Percentiles rank a stretch among this genome's conserved stretches.
phyloP scores from a whole-genome alignment of 2,113 vertebrate genomes.

The Strix aluco region DNA sequence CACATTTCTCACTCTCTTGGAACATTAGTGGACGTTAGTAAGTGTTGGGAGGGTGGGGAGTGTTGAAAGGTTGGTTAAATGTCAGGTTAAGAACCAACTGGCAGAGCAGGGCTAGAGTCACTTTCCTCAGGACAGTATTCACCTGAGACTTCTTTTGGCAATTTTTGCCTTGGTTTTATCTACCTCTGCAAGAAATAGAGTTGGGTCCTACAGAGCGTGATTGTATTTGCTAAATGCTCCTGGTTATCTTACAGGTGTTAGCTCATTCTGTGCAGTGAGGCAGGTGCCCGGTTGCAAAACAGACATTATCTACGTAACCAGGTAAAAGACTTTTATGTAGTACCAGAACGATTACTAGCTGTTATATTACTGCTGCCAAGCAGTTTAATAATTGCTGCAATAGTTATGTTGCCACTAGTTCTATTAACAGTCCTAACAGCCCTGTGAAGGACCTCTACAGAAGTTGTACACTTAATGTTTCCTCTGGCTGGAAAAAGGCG shows the following conservation, averaged over 20 bases:
- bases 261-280: neutral
- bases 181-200: neutral
- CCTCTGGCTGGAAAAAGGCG: neutral
- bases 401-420: neutral
- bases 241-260: neutral
- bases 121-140: neutral
- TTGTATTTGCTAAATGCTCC: neutral
- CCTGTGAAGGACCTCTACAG: neutral
- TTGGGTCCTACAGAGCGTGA: neutral
- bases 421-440: neutral
- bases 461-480: neutral
- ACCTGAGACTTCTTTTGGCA: neutral
- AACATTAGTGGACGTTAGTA: neutral
- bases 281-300: neutral
- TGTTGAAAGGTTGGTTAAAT: neutral
- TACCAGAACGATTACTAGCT: neutral
- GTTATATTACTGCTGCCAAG: neutral
- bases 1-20: neutral
- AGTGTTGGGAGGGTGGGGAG: rapidly evolving
- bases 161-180: neutral
- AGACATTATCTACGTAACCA: neutral
- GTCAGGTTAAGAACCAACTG: neutral
- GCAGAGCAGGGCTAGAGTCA: neutral
- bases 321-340: neutral
- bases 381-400: neutral